These are phyloP conservation scores for Lutraria rhynchaena DNA, from an alignment of 1,140 invertebrate species.

Conservation along the genomic window DNA sequence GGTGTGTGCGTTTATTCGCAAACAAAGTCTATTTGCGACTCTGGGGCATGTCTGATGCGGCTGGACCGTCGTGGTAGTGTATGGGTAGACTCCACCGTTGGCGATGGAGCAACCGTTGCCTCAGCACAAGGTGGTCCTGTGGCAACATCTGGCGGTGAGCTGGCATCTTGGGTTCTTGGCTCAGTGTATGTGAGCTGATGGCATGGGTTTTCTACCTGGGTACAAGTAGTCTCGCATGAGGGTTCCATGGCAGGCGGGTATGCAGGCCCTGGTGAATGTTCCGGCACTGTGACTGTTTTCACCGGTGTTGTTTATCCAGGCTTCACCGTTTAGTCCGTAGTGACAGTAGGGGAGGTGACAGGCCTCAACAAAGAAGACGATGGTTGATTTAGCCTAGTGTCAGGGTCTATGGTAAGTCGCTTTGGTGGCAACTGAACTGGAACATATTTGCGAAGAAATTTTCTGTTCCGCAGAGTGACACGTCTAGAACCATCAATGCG, in stretches of 20 bases:
- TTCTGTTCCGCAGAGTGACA: conserved; percentile 60
- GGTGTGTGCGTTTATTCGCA: too few relatives aligned
- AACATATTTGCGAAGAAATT: conserved; percentile 57
- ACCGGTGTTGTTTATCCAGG: neutral
- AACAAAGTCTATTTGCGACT: neutral
- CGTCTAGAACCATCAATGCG: conserved; percentile 62
- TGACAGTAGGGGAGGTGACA: neutral
- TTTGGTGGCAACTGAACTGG: conserved; percentile 33
- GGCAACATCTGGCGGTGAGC: too few relatives aligned
- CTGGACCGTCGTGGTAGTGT: neutral
- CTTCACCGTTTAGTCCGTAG: neutral
- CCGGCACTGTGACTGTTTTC: too few relatives aligned
- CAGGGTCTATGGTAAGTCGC: neutral
- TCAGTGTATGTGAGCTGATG: neutral
- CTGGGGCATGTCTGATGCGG: neutral
- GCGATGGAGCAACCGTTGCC: neutral
- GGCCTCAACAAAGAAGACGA: neutral
- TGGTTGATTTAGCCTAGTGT: too few relatives aligned
- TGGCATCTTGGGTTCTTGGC: neutral
- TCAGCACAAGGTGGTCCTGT: too few relatives aligned
- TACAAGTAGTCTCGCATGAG: too few relatives aligned
- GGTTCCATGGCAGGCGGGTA: neutral
- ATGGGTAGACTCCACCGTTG: too few relatives aligned
- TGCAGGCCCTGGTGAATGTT: neutral
- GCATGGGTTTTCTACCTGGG: neutral